These are phyloP conservation scores for Folsomia manolachei DNA, from an alignment of 2,888 invertebrate genomes.

Conservation along the genomic window DNA sequence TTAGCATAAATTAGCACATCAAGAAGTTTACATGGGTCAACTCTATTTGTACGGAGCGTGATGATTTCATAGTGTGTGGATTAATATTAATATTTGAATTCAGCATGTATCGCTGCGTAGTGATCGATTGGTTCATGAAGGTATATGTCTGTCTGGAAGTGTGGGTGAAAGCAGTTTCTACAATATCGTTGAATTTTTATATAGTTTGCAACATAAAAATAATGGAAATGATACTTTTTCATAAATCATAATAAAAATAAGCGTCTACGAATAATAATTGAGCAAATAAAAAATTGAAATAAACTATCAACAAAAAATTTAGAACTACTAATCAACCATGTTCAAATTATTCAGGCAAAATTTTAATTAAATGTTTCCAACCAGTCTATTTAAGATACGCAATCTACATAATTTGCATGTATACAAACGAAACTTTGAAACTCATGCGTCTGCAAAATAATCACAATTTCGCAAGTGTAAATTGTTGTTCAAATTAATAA, in stretches of 20 bases:
- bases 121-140: no score
- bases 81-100: no score
- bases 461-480: background rate
- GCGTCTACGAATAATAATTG: background rate
- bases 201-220: background rate
- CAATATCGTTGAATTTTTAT: background rate
- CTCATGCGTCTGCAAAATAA: background rate
- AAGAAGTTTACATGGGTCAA: no score
- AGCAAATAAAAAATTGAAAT: background rate
- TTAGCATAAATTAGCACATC: no score
- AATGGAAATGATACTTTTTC: background rate
- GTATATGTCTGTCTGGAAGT: background rate
- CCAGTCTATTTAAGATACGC: background rate
- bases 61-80: no score
- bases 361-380: no score
- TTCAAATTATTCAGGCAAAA: background rate
- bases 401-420: background rate
- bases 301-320: background rate
- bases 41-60: no score
- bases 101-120: background rate
- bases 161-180: background rate
- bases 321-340: background rate
- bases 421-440: no score
- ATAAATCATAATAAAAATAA: background rate
- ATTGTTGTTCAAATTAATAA: background rate